Base-by-base conservation (phyloP, 2,888 invertebrate genomes). In the Rhopalosiphum nymphaeae region DNA sequence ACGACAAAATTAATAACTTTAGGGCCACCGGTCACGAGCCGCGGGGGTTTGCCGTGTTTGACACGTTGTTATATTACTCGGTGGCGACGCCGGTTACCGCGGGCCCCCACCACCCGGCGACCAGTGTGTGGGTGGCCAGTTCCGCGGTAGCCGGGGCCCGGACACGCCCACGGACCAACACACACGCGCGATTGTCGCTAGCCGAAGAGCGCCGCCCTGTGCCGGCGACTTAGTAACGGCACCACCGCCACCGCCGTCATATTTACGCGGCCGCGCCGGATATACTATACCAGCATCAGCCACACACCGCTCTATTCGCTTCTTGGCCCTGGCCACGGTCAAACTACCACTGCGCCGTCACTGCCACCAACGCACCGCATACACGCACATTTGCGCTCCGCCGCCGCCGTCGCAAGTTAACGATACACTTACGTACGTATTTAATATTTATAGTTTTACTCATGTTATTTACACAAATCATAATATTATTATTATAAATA, bases 91-190 rank as follows among this genome's bases (percentile, higher is more conserved):
- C 61, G 56, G 88, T 36, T 42, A 36, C 36, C 36, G 53, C 61
- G 61, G 91, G 85, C 84, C 29, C 84, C 78, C 91, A 16, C 49
- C 61, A 46, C 49, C 53, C n/a, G n/a, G 25, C 13, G 25, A 3
- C 16, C 36, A 7, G 67, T 0, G 78, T 78, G 61, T 84, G 90
- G 94, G 89, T 91, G 67, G 56, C 89, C 92, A 91, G 94, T 91
- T 89, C 56, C 87, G 91, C 53, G 57, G 90, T 86, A 87, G 93
- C 87, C 93, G 49, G 78, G 93, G 85, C 57, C 26, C 86, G 84
- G 94, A 91, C 94, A 87, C 94, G 95, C 93, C 94, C 94, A 91
- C 94, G 95, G 95, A 95, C 94, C 94, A 94, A 92, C 95, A 95
- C 93, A 90, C 85, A 90, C 84, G 26, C 89, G 89, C 90, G 78